Evolutionary conservation across 2,797 vertebrate genomes (phyloP).

Genomic region (Poecilia gillii): DNA sequence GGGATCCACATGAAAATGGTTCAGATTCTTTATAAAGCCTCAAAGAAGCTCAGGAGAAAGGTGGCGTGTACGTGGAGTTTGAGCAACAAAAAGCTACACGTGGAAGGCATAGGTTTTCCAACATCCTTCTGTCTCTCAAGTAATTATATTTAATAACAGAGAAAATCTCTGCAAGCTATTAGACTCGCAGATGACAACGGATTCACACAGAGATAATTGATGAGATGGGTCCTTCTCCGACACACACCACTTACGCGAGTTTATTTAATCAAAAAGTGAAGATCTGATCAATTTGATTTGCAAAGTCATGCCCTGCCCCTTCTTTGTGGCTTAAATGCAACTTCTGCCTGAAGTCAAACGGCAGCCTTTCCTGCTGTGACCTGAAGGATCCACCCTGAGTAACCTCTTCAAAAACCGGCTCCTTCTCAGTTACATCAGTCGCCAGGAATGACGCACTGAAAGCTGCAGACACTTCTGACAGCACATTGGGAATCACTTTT

Average conservation of each 20-base stretch:
- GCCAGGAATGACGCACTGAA: neutral
- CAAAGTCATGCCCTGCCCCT: neutral
- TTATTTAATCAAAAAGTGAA: neutral
- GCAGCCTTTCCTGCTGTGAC: neutral
- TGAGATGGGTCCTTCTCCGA: neutral
- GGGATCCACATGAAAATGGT: neutral
- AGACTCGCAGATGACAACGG: neutral
- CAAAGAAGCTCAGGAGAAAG: neutral
- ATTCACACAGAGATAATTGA: neutral
- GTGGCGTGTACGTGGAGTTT: neutral
- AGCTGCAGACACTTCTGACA: neutral
- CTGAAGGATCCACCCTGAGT: neutral
- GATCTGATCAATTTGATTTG: neutral
- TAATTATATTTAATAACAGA: neutral
- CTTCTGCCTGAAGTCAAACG: neutral
- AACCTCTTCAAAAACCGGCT: neutral
- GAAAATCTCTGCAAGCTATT: neutral
- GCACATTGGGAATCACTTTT: slow-evolving; percentile 1
- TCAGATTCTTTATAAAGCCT: too few species aligned
- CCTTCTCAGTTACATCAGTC: slow-evolving; percentile 7
- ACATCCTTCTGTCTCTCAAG: neutral
- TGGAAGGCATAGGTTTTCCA: neutral
- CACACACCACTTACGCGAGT: neutral
- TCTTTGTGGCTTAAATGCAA: neutral
- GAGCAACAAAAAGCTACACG: neutral